Evolutionary conservation across 2,113 vertebrate species (phyloP).

Genomic region (Egretta garzetta): DNA sequence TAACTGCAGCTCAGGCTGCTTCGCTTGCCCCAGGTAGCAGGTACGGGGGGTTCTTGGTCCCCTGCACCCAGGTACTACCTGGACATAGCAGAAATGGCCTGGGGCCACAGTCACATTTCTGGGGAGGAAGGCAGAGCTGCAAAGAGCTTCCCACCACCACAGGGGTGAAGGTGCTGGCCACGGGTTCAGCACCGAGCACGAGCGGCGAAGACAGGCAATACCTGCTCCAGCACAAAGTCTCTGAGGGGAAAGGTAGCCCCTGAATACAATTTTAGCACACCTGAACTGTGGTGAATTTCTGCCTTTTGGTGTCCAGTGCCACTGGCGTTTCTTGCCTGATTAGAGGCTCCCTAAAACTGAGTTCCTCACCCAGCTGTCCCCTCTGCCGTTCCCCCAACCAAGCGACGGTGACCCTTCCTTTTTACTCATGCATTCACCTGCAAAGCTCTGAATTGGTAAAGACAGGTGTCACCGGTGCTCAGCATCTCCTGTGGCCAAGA

Average conservation of each 20-base stretch:
- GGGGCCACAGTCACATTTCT: background rate
- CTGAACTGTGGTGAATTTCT: background rate
- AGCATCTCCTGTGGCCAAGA: background rate
- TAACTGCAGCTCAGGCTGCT: background rate
- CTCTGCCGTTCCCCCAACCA: background rate
- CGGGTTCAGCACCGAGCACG: accelerated
- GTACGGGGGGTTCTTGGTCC: accelerated
- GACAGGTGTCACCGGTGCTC: background rate
- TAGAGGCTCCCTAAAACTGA: background rate
- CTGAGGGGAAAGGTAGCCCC: background rate
- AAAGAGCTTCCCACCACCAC: accelerated
- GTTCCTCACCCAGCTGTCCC: background rate
- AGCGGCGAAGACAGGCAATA: background rate
- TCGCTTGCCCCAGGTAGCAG: no score
- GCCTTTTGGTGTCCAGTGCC: background rate
- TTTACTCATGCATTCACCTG: background rate
- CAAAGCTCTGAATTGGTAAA: background rate
- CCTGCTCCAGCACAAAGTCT: background rate
- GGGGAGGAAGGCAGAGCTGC: background rate
- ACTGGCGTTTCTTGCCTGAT: background rate
- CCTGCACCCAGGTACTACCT: background rate
- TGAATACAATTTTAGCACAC: background rate
- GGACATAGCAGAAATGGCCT: background rate
- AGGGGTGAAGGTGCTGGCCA: accelerated
- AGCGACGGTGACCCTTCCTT: background rate